Conservation (phyloP, 2,888 invertebrate genomes). For the Omphaloscelis lunosa region DNA sequence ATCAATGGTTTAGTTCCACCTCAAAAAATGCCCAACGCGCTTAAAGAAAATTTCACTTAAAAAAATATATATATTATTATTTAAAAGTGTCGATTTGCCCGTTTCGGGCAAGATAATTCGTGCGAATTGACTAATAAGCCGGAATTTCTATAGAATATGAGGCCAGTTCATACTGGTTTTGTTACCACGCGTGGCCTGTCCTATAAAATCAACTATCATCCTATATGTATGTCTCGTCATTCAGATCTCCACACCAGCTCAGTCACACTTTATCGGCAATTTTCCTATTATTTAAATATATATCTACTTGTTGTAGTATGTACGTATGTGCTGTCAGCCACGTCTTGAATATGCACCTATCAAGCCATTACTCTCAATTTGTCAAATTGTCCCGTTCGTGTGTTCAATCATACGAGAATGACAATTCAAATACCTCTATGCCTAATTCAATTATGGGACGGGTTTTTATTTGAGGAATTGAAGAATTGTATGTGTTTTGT, state of each 20-base stretch:
- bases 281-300: constrained; percentile 53
- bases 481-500: constrained; percentile 27
- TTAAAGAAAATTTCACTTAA: too few relatives aligned
- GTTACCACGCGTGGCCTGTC: neutral
- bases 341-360: constrained; percentile 62
- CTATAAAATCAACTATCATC: neutral
- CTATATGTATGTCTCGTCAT: neutral
- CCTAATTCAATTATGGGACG: constrained; percentile 69
- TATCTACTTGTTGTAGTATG: constrained; percentile 2
- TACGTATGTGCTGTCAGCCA: constrained; percentile 31
- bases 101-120: too few relatives aligned
- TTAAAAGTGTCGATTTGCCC: too few relatives aligned
- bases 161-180: neutral
- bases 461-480: constrained; percentile 47
- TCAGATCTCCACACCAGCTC: constrained; percentile 6
- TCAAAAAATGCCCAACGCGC: too few relatives aligned
- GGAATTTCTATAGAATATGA: neutral
- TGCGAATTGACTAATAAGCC: neutral
- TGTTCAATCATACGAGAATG: constrained; percentile 73
- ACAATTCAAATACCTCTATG: constrained; percentile 68
- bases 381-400: constrained; percentile 80
- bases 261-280: constrained; percentile 35
- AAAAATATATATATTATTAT: too few relatives aligned
- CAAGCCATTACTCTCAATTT: constrained; percentile 85
- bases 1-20: too few relatives aligned